Evolutionary conservation across 2,888 invertebrate species (phyloP).

Genomic region (Trissonchulus sp.): DNA sequence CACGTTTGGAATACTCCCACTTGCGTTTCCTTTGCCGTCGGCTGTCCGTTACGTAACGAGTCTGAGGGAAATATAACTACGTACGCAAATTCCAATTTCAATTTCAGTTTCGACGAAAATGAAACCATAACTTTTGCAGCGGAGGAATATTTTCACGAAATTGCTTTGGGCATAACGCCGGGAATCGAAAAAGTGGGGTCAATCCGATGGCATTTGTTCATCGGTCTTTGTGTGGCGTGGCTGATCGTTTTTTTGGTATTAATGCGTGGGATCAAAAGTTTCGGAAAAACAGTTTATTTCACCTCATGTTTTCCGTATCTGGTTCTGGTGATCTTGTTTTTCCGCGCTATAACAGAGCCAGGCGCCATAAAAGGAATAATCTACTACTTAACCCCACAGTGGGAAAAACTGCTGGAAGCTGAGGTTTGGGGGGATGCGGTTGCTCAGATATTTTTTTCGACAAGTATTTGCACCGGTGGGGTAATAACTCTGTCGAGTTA

Average conservation of each 20-base stretch:
- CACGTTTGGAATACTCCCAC: conserved; percentile 55
- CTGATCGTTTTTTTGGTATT: conserved; percentile 34
- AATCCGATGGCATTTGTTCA: conserved; percentile 29
- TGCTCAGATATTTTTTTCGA: conserved; percentile 39
- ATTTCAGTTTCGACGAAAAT: conserved; percentile 5
- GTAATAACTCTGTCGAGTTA: conserved; percentile 34
- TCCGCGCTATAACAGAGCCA: conserved; percentile 39
- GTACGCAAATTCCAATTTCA: neutral
- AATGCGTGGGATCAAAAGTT: conserved; percentile 33
- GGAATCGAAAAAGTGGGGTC: conserved; percentile 28
- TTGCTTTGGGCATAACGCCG: conserved; percentile 23
- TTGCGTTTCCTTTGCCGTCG: conserved; percentile 30
- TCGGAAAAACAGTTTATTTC: conserved; percentile 36
- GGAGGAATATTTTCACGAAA: conserved; percentile 34
- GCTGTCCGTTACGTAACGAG: no score
- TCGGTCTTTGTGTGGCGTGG: conserved; percentile 31
- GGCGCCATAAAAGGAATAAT: conserved; percentile 44
- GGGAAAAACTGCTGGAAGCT: conserved; percentile 38
- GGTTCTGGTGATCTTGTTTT: conserved; percentile 30
- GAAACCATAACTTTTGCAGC: conserved; percentile 28
- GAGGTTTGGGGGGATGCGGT: conserved; percentile 47
- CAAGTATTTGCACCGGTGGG: conserved; percentile 33
- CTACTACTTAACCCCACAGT: conserved; percentile 46
- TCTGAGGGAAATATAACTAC: no score
- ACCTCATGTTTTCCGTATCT: conserved; percentile 35